Base-by-base conservation (phyloP, 2,113 vertebrate genomes). In the Oenanthe oenanthe region DNA sequence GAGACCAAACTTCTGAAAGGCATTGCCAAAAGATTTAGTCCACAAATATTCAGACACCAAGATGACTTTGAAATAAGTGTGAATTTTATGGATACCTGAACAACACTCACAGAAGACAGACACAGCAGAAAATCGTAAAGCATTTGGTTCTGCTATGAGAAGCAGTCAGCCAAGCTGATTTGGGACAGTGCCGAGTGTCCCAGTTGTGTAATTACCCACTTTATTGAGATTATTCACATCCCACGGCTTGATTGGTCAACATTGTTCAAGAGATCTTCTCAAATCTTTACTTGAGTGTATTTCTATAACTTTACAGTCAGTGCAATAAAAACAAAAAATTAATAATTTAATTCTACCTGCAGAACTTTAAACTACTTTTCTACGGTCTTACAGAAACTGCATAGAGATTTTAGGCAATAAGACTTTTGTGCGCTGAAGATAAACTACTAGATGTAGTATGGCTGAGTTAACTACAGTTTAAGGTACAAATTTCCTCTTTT, bases 171-270 rank as follows among this genome's bases (percentile, higher is more conserved):
- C 73, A 71, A 80, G 34, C 42, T 28, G 34, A 57, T 1, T 60
- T 0, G 0, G 61, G 51, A 74, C 25, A 48, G 9, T 8, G 17
- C 8, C 0, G 2, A 51, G n/a, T 1, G 10, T 29, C 58, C 63
- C 21, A 5, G 19, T 43, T 10, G 1, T 0, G 0, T 7, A 1
- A 1, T 13, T 45, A 62, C 22, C 31, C 57, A 45, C 70, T 50
- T 76, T 3, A 63, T 1, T 8, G 40, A 36, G 17, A 56, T 80
- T 53, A 83, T 18, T 74, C 24, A 3, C 38, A 47, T 13, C 26
- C 26, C 53, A n/a, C 36, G 81, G 53, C n/a, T 67, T 81, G 36
- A 48, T 20, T 10, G 31, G 2, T 66, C 53, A 77, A 53, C 29
- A 17, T 47, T 28, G 50, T 9, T 50, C 61, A 71, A 32, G 11